Conservation (phyloP, 2,113 vertebrate species). For the Meleagris gallopavo region DNA sequence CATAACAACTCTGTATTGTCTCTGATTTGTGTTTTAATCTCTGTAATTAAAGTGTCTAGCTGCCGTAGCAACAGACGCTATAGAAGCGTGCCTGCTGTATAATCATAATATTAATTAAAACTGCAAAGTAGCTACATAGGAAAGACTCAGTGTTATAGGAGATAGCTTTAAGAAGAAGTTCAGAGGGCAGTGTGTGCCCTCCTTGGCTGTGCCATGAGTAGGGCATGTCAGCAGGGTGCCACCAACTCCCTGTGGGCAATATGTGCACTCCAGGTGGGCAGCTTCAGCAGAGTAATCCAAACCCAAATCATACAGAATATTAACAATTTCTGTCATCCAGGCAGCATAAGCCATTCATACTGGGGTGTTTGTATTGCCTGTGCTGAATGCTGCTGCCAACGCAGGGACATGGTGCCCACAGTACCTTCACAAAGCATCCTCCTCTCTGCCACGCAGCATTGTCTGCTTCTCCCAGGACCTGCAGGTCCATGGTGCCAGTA, state of each 20-base stretch:
- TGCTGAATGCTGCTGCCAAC: not conserved
- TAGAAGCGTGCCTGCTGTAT: constrained; percentile 44
- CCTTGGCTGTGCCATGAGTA: not conserved
- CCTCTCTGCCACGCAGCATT: not conserved
- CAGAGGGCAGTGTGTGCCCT: not conserved
- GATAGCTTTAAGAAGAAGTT: not conserved
- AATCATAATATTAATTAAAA: constrained; percentile 74
- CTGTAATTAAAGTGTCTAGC: constrained; percentile 70
- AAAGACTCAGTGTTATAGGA: not conserved
- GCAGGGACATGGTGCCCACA: not conserved
- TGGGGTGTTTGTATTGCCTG: accelerated
- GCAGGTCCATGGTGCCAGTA: not conserved
- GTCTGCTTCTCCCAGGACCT: not conserved
- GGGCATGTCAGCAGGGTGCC: not conserved
- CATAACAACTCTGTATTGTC: constrained; percentile 56
- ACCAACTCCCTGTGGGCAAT: not conserved
- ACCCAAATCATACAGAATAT: not conserved
- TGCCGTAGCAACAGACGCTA: constrained; percentile 62
- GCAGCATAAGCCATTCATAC: not conserved
- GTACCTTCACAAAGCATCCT: not conserved
- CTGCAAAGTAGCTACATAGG: constrained; percentile 29
- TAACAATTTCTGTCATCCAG: not conserved
- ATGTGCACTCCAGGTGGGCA: constrained; percentile 21
- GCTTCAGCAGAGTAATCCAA: constrained; percentile 40
- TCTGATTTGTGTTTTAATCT: constrained; percentile 73